Conservation (phyloP, 2,888 invertebrate species). For the Teleiodes luculella region DNA sequence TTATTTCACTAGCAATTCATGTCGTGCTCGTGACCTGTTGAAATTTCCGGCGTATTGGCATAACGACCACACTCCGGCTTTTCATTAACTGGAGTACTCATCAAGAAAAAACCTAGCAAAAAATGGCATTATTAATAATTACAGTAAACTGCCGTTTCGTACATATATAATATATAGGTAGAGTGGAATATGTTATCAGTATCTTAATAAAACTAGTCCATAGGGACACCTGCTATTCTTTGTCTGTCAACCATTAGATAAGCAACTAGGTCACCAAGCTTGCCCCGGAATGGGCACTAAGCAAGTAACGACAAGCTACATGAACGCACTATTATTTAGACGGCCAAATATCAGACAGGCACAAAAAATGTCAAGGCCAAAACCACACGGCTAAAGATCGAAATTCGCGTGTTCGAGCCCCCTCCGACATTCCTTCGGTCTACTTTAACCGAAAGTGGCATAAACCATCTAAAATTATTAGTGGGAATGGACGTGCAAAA, state of each 20-base stretch:
- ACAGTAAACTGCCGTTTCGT: too few relatives aligned
- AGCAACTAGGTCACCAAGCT: conserved; percentile 8
- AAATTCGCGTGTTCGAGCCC: conserved; percentile 54
- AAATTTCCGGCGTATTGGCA: conserved; percentile 41
- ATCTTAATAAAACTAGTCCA: not conserved
- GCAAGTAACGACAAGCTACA: not conserved
- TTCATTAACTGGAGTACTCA: not conserved
- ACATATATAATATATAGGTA: not conserved
- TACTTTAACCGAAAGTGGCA: conserved; percentile 49
- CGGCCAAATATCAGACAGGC: conserved; percentile 13
- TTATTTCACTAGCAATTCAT: not conserved
- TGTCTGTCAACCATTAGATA: conserved; percentile 7
- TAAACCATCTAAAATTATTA: conserved; percentile 58
- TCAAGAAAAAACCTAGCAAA: too few relatives aligned
- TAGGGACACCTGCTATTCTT: not conserved
- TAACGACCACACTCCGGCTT: conserved; percentile 30
- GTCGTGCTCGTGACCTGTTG: conserved; percentile 34
- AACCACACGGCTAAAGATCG: conserved; percentile 38
- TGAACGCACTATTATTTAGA: conserved; percentile 2
- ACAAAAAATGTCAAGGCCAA: conserved; percentile 37
- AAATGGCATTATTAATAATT: too few relatives aligned
- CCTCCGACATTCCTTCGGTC: conserved; percentile 44
- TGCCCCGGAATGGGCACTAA: not conserved
- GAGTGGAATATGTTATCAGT: not conserved
- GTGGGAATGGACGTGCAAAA: conserved; percentile 68